phyloP scores from a whole-genome alignment of 2,113 vertebrate genomes.

The Platichthys stellatus region DNA sequence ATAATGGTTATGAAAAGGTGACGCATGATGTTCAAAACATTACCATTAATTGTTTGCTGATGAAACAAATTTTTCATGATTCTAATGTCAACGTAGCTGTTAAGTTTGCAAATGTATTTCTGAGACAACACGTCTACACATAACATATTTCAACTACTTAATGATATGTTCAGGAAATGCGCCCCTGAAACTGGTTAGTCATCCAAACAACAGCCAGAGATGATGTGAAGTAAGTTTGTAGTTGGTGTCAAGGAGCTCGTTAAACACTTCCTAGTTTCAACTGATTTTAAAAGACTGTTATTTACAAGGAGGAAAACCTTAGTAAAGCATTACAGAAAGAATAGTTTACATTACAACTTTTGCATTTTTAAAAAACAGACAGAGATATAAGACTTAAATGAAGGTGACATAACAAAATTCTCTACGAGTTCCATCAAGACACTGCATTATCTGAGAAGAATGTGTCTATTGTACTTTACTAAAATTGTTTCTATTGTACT shows the following conservation, averaged over 20 bases:
- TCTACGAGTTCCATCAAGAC: not conserved
- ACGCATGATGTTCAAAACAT: not conserved
- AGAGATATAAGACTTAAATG: not conserved
- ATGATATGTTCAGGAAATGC: not conserved
- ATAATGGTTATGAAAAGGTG: not conserved
- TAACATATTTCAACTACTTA: too few relatives aligned
- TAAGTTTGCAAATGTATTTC: not conserved
- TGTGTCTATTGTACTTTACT: too few relatives aligned
- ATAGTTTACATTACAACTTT: not conserved
- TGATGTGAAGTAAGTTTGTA: not conserved
- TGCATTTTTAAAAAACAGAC: not conserved
- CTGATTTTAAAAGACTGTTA: slow-evolving; percentile 10
- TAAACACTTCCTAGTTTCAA: not conserved
- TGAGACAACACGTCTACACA: not conserved
- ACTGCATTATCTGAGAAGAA: not conserved
- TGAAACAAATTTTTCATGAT: not conserved
- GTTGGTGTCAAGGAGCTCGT: not conserved
- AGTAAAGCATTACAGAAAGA: not conserved
- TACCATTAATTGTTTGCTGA: not conserved
- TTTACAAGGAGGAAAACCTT: slow-evolving; percentile 38
- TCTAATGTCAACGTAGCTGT: not conserved
- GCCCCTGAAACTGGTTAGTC: not conserved
- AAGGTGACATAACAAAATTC: not conserved
- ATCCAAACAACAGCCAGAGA: not conserved
- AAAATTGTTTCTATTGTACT: too few relatives aligned